Base-by-base conservation (phyloP, 2,888 invertebrate genomes). In the Ophonus ardosiacus region DNA sequence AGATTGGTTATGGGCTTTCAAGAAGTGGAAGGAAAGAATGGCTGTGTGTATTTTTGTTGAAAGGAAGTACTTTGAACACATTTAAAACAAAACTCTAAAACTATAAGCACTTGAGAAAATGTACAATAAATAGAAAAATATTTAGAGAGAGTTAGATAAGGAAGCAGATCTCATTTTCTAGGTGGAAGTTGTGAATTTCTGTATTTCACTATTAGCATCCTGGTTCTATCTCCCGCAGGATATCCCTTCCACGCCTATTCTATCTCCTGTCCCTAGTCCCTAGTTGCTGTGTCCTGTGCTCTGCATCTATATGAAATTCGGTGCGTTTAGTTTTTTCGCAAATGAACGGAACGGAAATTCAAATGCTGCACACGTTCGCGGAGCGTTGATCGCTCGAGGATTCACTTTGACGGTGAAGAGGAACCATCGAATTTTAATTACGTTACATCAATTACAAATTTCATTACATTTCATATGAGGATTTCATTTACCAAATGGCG, bases 351-450 rank as follows among this genome's bases (percentile, higher is more conserved):
- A 59, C 17, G 59, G 18, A 59, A 59, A 17, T 59, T 59, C 59
- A 15, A 17, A 59, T 59, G 59, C 59, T 59, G 7, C 7, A 59
- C 59, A 59, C 59, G 59, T 17, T 13, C 13, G 24, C 31, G 18
- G 63, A 63, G 7, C 59, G 59, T 59, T 59, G 63, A 63, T 63
- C 63, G 24, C 8, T 63, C 21, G 71, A 74, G 43, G 43, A 74
- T 74, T 74, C 43, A 74, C 71, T 43, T 43, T 74, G 43, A 43
- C 71, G 15, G 43, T 78, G 61, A 80, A 80, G 80, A 15, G 61
- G 61, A 17, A n/a, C 40, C 80, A 80, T 80, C 80, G 61, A 80
- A 61, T 80, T 80, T 80, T 80, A 80, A 80, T 80, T 61, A 80
- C 80, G 61, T 80, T 57, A 80, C 40, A 61, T 61, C 80, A 80